phyloP scores from a whole-genome alignment of 2,888 invertebrate species.

The Sminthurinus aureus region DNA sequence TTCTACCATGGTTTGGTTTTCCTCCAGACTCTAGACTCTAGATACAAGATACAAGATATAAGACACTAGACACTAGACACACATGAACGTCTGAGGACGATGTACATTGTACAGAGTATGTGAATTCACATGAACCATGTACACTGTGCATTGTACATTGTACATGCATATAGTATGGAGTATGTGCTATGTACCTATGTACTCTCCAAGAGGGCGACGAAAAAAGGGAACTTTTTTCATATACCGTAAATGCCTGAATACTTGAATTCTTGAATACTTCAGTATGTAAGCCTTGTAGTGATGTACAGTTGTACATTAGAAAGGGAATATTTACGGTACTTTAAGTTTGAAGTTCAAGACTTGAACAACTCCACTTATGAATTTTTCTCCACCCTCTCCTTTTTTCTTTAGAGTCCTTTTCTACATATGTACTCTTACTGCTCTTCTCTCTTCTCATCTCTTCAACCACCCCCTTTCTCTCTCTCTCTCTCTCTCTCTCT shows the following conservation, averaged over 20 bases:
- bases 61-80: not conserved
- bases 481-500: not conserved
- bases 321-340: not conserved
- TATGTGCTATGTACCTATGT: too few species aligned
- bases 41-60: not conserved
- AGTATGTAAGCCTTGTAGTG: too few species aligned
- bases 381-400: constrained; percentile 19
- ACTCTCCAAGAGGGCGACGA: not conserved
- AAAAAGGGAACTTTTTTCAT: constrained; percentile 16
- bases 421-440: not conserved
- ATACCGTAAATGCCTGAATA: not conserved
- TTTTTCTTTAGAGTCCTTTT: too few species aligned
- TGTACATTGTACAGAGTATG: too few species aligned
- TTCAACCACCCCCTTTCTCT: not conserved
- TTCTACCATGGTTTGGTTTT: not conserved
- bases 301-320: too few species aligned
- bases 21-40: not conserved
- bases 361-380: constrained; percentile 28
- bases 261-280: too few species aligned
- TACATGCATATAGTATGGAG: too few species aligned
- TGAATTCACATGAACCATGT: too few species aligned
- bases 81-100: too few species aligned
- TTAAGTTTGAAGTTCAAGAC: constrained; percentile 18
- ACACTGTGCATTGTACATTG: too few species aligned
- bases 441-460: not conserved